A percentile compares a stretch with the other conserved stretches of the same genome.
These are phyloP conservation scores for Drosophila nasuta DNA, from an alignment of 1,140 invertebrate species.

Conservation along the genomic window DNA sequence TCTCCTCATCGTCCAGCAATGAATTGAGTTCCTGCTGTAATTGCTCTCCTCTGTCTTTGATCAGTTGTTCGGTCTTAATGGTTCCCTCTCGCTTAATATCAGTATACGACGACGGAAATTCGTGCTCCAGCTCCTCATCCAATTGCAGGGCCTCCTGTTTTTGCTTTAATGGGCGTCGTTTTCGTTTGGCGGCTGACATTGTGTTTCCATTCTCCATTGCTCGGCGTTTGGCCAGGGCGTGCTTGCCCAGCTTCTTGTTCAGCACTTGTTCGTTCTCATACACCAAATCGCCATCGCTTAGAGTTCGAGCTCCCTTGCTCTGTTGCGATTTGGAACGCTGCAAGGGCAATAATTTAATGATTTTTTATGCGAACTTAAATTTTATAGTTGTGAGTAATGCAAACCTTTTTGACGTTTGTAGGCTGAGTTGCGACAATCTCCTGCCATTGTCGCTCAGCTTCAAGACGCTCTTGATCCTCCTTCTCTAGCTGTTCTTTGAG, in stretches of 20 bases:
- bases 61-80: constrained; percentile 52
- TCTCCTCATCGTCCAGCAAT: constrained; percentile 47
- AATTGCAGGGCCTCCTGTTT: neutral
- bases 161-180: constrained; percentile 12
- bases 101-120: constrained; percentile 2
- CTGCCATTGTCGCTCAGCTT: constrained; percentile 63
- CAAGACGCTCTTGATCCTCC: constrained; percentile 78
- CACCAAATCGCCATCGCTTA: constrained; percentile 65
- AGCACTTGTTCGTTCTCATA: constrained; percentile 74
- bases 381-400: neutral
- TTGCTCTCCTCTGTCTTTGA: constrained; percentile 29
- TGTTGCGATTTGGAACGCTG: constrained; percentile 45
- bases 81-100: constrained; percentile 53
- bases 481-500: constrained; percentile 84
- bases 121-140: constrained; percentile 1
- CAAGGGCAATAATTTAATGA: neutral
- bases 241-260: constrained; percentile 63
- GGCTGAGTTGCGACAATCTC: constrained; percentile 52
- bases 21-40: constrained; percentile 62
- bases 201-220: constrained; percentile 26
- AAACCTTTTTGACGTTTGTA: constrained; percentile 60
- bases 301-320: constrained; percentile 57
- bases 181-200: constrained; percentile 18
- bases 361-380: neutral
- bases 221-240: constrained; percentile 49